A percentile compares a stretch with the other conserved stretches of the same genome.
Conservation (phyloP, 2,888 invertebrate genomes). For the Hypomecis punctinalis region DNA sequence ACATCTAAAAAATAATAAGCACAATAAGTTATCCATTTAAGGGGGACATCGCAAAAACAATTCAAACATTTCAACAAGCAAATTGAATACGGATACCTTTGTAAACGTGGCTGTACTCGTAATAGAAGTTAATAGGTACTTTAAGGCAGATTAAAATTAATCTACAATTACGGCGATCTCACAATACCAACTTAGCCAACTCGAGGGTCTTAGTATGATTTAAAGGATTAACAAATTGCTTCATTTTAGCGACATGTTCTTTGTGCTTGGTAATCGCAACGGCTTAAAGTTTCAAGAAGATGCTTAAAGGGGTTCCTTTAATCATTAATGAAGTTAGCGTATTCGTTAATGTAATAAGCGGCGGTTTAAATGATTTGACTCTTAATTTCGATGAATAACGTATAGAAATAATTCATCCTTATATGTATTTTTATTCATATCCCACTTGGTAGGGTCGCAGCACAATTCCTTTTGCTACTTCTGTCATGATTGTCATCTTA, state of each 20-base stretch:
- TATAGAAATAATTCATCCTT: no score
- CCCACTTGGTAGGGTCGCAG: no score
- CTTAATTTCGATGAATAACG: slow-evolving; percentile 1
- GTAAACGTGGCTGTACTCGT: neutral
- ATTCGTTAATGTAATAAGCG: slow-evolving; percentile 21
- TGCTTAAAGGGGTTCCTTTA: slow-evolving; percentile 15
- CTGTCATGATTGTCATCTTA: no score
- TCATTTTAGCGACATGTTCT: slow-evolving; percentile 30
- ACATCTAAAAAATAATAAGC: no score
- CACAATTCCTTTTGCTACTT: no score
- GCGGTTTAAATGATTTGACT: slow-evolving; percentile 11
- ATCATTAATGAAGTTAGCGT: slow-evolving; percentile 26
- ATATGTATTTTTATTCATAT: no score
- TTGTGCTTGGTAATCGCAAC: slow-evolving; percentile 27
- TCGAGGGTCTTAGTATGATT: slow-evolving; percentile 21
- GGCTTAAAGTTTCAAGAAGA: slow-evolving; percentile 32
- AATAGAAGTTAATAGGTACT: slow-evolving; percentile 9
- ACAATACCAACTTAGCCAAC: slow-evolving; percentile 18
- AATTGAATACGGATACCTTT: neutral
- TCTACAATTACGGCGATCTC: slow-evolving; percentile 20
- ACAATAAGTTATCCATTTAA: no score
- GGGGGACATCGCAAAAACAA: no score
- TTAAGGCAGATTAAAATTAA: slow-evolving; percentile 11
- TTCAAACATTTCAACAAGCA: neutral
- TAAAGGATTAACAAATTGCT: slow-evolving; percentile 33